phyloP scores from a whole-genome alignment of 2,113 vertebrate species.

The Sula dactylatra region DNA sequence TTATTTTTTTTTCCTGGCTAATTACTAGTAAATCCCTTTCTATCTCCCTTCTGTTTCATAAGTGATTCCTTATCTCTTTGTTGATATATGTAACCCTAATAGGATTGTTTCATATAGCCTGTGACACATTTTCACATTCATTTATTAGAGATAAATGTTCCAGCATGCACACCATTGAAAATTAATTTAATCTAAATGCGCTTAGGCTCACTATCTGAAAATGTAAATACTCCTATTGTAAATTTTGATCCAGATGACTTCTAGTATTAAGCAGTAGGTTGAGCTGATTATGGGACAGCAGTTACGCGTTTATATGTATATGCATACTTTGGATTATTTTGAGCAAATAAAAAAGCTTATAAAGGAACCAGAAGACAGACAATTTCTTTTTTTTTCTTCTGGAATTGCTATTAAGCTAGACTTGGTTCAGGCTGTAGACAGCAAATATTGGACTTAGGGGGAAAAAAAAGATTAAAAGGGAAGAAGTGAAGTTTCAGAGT shows the following conservation, averaged over 20 bases:
- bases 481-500: not conserved
- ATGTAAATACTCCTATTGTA: constrained; percentile 14
- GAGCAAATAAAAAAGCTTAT: not conserved
- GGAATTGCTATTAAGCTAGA: not conserved
- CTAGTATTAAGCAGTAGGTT: not conserved
- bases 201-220: constrained; percentile 19
- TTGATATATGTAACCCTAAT: not conserved
- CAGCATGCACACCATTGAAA: constrained; percentile 35
- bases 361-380: not conserved
- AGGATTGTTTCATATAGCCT: constrained; percentile 7
- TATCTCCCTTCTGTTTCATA: not conserved
- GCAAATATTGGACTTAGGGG: not conserved
- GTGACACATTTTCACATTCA: constrained; percentile 31
- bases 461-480: not conserved
- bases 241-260: constrained; percentile 37
- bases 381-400: not conserved
- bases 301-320: not conserved
- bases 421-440: not conserved
- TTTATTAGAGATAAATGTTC: constrained; percentile 45
- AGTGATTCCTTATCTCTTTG: constrained; percentile 26
- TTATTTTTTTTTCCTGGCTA: not conserved
- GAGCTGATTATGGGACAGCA: not conserved
- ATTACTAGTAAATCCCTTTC: not conserved
- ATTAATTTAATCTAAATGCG: constrained; percentile 62
- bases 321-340: not conserved